These are phyloP conservation scores for Ecdyonurus torrentis DNA, from an alignment of 2,888 invertebrate genomes.

Conservation along the genomic window DNA sequence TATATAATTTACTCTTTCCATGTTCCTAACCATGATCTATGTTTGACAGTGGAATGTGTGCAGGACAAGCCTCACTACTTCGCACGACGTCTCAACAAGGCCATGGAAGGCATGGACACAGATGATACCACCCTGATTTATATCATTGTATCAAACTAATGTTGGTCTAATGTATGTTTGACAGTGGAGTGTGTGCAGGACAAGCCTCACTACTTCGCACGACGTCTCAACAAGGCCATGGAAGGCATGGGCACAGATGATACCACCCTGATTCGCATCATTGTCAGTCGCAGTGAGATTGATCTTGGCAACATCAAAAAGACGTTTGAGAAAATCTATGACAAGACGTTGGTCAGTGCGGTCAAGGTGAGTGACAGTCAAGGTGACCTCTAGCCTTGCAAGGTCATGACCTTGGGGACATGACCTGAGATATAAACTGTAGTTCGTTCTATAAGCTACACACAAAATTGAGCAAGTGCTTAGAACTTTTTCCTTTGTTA, in stretches of 20 bases:
- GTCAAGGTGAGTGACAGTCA: conserved; percentile 42
- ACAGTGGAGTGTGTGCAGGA: conserved; percentile 53
- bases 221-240: conserved; percentile 44
- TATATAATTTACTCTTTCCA: too few relatives aligned
- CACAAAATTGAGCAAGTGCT: too few relatives aligned
- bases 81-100: conserved; percentile 43
- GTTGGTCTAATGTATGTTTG: too few relatives aligned
- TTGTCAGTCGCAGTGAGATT: conserved; percentile 49
- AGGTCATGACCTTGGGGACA: too few relatives aligned
- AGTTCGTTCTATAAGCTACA: too few relatives aligned
- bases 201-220: conserved; percentile 50
- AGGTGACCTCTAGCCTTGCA: too few relatives aligned
- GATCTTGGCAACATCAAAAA: conserved; percentile 52
- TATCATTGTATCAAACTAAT: too few relatives aligned
- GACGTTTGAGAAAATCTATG: conserved; percentile 51
- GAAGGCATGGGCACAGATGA: conserved; percentile 57
- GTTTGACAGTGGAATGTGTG: conserved; percentile 47
- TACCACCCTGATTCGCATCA: conserved; percentile 46
- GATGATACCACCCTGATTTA: conserved; percentile 53
- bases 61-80: conserved; percentile 49
- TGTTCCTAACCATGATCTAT: too few relatives aligned
- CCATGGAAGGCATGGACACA: conserved; percentile 54
- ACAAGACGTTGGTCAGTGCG: conserved; percentile 47
- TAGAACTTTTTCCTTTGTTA: too few relatives aligned
- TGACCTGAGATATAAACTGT: too few relatives aligned